Evolutionary conservation across 2,888 invertebrate species (phyloP).

Genomic region (Cryptocephalus moraei): DNA sequence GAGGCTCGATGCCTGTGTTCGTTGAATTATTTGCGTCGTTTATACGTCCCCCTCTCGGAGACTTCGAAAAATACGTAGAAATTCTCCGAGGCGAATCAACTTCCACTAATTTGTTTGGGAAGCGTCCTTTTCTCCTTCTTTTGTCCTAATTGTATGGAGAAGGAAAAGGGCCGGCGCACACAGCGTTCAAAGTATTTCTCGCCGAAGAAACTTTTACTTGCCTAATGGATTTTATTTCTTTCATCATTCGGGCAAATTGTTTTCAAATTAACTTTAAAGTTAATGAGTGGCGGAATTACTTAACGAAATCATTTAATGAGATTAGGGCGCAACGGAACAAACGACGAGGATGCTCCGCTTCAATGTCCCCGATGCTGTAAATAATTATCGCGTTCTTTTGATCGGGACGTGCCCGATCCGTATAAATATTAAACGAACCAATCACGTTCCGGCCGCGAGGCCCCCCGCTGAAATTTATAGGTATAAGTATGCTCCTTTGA

Average conservation of each 20-base stretch:
- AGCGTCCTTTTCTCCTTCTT: neutral
- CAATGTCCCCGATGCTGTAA: too few relatives aligned
- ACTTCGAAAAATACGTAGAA: too few relatives aligned
- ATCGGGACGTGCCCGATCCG: too few relatives aligned
- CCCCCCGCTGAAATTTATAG: too few relatives aligned
- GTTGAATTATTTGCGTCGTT: too few relatives aligned
- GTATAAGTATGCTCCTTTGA: too few relatives aligned
- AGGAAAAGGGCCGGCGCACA: constrained; percentile 2
- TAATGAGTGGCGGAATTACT: constrained; percentile 10
- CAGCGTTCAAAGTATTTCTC: constrained; percentile 9
- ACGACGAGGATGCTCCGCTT: too few relatives aligned
- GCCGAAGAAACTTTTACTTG: constrained; percentile 4
- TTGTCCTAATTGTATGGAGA: constrained; percentile 5
- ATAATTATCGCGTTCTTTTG: too few relatives aligned
- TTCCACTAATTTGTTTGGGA: constrained; percentile 10
- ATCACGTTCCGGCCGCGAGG: too few relatives aligned
- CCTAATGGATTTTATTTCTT: constrained; percentile 5
- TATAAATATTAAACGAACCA: too few relatives aligned
- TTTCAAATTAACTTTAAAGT: constrained; percentile 10
- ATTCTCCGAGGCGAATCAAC: constrained; percentile 7
- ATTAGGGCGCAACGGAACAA: constrained; percentile 2
- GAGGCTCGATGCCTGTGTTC: too few relatives aligned
- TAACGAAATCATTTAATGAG: constrained; percentile 8
- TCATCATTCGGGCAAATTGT: constrained; percentile 9
- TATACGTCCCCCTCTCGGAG: too few relatives aligned